phyloP scores from a whole-genome alignment of 2,888 invertebrate genomes.

The Rambutsinella grinnellia region DNA sequence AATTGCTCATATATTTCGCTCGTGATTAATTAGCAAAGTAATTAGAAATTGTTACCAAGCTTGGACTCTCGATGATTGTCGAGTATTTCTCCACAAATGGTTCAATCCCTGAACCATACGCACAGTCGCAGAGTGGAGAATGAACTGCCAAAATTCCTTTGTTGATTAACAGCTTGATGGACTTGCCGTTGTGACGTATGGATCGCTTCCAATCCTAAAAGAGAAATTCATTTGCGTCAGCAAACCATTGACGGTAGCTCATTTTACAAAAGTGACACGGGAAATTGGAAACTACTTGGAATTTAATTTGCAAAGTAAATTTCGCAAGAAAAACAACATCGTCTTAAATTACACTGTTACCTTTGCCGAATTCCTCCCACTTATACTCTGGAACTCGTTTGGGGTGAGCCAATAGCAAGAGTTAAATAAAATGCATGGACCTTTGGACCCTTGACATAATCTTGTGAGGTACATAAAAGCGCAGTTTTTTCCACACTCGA shows the following conservation, averaged over 20 bases:
- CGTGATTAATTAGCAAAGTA: slow-evolving; percentile 52
- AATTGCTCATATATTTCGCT: too few species aligned
- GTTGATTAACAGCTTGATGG: slow-evolving; percentile 70
- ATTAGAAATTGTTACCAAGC: slow-evolving; percentile 51
- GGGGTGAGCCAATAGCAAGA: slow-evolving; percentile 70
- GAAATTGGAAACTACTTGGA: too few species aligned
- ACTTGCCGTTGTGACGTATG: slow-evolving; percentile 71
- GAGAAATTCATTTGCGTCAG: too few species aligned
- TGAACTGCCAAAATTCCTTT: slow-evolving; percentile 70
- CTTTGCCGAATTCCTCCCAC: slow-evolving; percentile 71
- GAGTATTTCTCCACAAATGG: slow-evolving; percentile 49
- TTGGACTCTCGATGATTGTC: slow-evolving; percentile 23
- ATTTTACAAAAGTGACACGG: too few species aligned
- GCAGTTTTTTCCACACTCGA: slow-evolving; percentile 65
- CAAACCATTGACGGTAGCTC: background rate
- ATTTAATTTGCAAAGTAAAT: background rate
- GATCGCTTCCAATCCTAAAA: slow-evolving; percentile 67
- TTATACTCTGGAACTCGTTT: slow-evolving; percentile 71
- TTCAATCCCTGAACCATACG: slow-evolving; percentile 44
- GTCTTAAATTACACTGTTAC: slow-evolving; percentile 52
- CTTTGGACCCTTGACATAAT: slow-evolving; percentile 70
- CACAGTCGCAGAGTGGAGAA: slow-evolving; percentile 69
- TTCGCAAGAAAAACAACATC: slow-evolving; percentile 14
- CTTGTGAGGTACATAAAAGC: slow-evolving; percentile 68
- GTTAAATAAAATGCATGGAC: slow-evolving; percentile 70